phyloP scores from a whole-genome alignment of 1,140 invertebrate species.

The Eueides isabella region DNA sequence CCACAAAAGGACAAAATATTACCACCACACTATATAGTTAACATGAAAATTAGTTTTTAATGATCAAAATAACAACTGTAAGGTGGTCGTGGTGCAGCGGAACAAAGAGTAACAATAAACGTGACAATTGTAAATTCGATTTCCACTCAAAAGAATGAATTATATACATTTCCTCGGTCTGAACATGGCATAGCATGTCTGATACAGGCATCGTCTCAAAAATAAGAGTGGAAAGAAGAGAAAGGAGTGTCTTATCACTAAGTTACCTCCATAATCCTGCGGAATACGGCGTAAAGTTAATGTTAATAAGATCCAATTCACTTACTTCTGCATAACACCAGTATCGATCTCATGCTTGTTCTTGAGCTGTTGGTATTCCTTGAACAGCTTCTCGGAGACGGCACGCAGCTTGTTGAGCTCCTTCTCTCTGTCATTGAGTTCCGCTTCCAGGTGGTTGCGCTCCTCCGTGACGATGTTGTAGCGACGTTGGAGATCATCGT shows the following conservation, averaged over 20 bases:
- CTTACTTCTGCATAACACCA: slow-evolving; percentile 86
- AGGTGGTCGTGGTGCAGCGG: too few species aligned
- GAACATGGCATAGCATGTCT: too few species aligned
- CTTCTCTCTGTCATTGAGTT: slow-evolving; percentile 84
- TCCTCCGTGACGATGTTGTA: slow-evolving; percentile 83
- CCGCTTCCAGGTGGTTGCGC: slow-evolving; percentile 81
- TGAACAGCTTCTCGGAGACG: slow-evolving; percentile 87
- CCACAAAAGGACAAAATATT: too few species aligned
- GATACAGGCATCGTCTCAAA: neutral
- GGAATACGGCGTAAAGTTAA: neutral
- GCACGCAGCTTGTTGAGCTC: slow-evolving; percentile 84
- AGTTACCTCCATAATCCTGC: neutral
- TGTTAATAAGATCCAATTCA: neutral
- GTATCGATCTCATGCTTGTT: slow-evolving; percentile 88
- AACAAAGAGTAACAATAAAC: too few species aligned
- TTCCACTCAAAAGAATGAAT: too few species aligned
- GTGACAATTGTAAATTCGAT: too few species aligned
- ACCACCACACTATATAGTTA: too few species aligned
- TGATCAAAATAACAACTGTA: too few species aligned
- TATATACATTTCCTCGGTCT: too few species aligned
- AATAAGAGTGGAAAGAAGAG: neutral
- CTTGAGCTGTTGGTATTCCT: slow-evolving; percentile 88
- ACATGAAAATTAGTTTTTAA: too few species aligned
- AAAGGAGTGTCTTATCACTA: neutral
- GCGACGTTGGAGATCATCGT: slow-evolving; percentile 84